These are phyloP conservation scores for Acromyrmex charruanus DNA, from an alignment of 1,140 invertebrate species.

Conservation along the genomic window DNA sequence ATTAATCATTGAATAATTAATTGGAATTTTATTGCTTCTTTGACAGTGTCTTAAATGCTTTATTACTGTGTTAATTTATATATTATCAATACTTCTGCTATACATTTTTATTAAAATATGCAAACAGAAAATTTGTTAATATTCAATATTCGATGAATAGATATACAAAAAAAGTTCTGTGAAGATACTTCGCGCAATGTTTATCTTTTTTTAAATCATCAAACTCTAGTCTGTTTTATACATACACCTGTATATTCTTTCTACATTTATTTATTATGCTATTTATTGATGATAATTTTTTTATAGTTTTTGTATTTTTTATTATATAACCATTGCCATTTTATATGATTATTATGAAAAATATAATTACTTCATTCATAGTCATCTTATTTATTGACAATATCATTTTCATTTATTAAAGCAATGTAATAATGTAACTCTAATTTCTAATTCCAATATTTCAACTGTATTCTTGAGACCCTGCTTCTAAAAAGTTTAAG, in stretches of 20 bases:
- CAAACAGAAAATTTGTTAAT: conserved; percentile 6
- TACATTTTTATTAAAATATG: background rate
- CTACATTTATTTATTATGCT: conserved; percentile 52
- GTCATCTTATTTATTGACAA: conserved; percentile 38
- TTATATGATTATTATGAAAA: conserved; percentile 21
- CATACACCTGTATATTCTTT: conserved; percentile 26
- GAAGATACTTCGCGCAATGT: conserved; percentile 7
- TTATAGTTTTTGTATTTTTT: conserved; percentile 51
- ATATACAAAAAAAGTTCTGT: background rate
- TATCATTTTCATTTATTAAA: conserved; percentile 28
- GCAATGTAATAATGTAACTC: conserved; percentile 26
- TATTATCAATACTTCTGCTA: background rate
- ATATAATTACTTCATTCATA: conserved; percentile 7
- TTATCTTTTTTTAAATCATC: conserved; percentile 25
- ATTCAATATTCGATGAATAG: conserved; percentile 12
- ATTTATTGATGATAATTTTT: conserved; percentile 50
- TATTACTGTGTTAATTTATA: background rate
- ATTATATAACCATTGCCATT: conserved; percentile 37
- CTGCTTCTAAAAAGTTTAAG: conserved; percentile 52
- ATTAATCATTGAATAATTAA: conserved; percentile 26
- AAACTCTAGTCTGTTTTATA: conserved; percentile 59
- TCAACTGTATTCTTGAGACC: conserved; percentile 72
- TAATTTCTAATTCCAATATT: conserved; percentile 53
- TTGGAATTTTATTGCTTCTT: background rate
- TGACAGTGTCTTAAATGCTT: background rate